phyloP scores from a whole-genome alignment of 2,113 vertebrate genomes.

The Suncus etruscus region DNA sequence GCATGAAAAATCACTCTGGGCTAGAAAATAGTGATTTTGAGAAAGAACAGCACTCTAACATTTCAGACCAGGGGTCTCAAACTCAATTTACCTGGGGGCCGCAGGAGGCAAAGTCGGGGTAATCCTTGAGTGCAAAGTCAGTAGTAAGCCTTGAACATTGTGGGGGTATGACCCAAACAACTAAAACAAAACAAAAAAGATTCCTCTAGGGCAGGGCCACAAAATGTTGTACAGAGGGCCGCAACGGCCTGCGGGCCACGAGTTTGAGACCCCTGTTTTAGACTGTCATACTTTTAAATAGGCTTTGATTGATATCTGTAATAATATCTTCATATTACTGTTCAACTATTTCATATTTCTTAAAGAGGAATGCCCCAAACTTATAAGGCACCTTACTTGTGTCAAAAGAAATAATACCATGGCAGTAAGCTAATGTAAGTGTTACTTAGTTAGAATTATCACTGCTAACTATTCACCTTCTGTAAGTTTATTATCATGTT shows the following conservation, averaged over 20 bases:
- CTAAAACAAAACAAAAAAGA: too few species aligned
- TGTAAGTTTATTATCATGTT: slow-evolving; percentile 61
- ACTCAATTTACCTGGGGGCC: too few species aligned
- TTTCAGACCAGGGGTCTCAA: neutral
- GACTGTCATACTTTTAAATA: slow-evolving; percentile 75
- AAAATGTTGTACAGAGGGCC: too few species aligned
- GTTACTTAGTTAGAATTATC: slow-evolving; percentile 70
- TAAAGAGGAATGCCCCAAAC: slow-evolving; percentile 73
- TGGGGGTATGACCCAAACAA: too few species aligned
- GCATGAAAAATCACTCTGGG: neutral
- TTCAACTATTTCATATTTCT: slow-evolving; percentile 67
- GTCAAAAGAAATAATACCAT: slow-evolving; percentile 59
- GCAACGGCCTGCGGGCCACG: too few species aligned
- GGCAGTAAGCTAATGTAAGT: slow-evolving; percentile 16
- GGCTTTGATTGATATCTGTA: slow-evolving; percentile 69
- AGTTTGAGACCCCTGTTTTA: neutral
- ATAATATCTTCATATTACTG: slow-evolving; percentile 64
- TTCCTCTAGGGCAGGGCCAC: too few species aligned
- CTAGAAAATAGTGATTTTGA: slow-evolving; percentile 47
- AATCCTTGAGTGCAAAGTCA: too few species aligned
- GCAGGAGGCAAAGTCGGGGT: too few species aligned
- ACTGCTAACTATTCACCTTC: slow-evolving; percentile 74
- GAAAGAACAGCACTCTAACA: neutral
- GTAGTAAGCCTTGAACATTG: too few species aligned
- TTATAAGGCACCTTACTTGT: slow-evolving; percentile 42